phyloP scores from a whole-genome alignment of 2,797 vertebrate genomes.

The Onychomys torridus region DNA sequence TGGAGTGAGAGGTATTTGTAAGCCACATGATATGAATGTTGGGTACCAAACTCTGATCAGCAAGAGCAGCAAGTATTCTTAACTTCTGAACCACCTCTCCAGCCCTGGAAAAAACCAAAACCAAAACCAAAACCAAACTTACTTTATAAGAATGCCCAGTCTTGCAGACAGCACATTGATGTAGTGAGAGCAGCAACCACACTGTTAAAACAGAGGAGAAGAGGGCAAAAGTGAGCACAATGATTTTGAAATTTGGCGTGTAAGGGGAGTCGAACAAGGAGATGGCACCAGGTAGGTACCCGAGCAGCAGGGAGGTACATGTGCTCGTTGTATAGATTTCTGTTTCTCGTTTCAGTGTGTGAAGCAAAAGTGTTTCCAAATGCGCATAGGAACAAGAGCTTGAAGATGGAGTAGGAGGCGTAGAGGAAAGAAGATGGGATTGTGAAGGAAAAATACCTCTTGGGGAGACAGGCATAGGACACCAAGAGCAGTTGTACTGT shows the following conservation, averaged over 20 bases:
- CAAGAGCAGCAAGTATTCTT: neutral
- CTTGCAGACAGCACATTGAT: neutral
- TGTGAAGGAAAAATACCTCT: conserved; percentile 4
- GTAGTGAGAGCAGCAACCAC: neutral
- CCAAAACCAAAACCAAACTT: neutral
- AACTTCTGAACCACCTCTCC: neutral
- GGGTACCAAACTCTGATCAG: neutral
- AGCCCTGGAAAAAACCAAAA: neutral
- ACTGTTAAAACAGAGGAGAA: neutral
- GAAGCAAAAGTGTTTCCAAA: neutral
- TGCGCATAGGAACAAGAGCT: neutral
- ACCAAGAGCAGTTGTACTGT: neutral
- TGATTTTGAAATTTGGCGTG: neutral
- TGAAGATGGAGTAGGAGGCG: neutral
- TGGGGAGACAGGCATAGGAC: neutral
- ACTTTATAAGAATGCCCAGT: neutral
- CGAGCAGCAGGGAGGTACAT: neutral
- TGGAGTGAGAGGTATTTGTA: neutral
- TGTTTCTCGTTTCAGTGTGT: neutral
- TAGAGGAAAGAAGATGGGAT: neutral
- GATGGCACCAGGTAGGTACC: neutral
- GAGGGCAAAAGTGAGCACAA: neutral
- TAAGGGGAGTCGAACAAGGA: neutral
- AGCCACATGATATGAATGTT: neutral
- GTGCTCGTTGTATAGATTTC: neutral